Evolutionary conservation across 2,113 vertebrate species (phyloP).

Genomic region (Pao palembangensis): DNA sequence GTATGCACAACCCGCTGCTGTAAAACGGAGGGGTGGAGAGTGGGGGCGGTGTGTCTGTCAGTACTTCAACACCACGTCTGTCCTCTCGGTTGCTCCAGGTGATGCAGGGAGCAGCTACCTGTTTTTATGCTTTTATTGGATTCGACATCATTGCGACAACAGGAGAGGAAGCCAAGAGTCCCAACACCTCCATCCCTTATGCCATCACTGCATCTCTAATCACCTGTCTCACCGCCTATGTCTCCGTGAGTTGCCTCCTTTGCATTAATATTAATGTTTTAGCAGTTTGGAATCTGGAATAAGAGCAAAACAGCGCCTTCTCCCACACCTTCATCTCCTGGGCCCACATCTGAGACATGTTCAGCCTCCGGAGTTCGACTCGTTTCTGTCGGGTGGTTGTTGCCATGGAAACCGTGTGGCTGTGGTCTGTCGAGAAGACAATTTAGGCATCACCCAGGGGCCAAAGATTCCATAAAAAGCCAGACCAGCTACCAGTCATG

Average conservation of each 20-base stretch:
- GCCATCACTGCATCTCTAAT: conserved; percentile 95
- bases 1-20: conserved; percentile 34
- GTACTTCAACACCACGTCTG: not conserved
- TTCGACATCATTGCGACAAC: conserved; percentile 99
- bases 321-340: too few relatives aligned
- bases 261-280: too few relatives aligned
- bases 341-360: too few relatives aligned
- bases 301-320: too few relatives aligned
- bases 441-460: conserved; percentile 13
- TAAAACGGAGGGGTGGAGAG: not conserved
- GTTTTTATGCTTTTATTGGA: conserved; percentile 98
- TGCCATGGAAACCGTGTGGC: conserved; percentile 45
- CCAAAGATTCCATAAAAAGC: conserved; percentile 39
- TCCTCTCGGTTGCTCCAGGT: conserved; percentile 74
- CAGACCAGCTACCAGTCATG: conserved; percentile 6
- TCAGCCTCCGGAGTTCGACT: conserved; percentile 20
- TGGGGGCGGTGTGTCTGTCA: not conserved
- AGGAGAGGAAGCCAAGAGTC: conserved; percentile 95
- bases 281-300: too few relatives aligned
- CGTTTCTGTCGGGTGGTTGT: conserved; percentile 28
- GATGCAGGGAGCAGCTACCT: conserved; percentile 94
- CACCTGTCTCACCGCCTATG: conserved; percentile 94
- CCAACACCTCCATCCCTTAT: conserved; percentile 96
- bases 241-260: conserved; percentile 85
- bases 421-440: conserved; percentile 27